phyloP scores from a whole-genome alignment of 2,888 invertebrate genomes.

The Sarcophaga subvicina region DNA sequence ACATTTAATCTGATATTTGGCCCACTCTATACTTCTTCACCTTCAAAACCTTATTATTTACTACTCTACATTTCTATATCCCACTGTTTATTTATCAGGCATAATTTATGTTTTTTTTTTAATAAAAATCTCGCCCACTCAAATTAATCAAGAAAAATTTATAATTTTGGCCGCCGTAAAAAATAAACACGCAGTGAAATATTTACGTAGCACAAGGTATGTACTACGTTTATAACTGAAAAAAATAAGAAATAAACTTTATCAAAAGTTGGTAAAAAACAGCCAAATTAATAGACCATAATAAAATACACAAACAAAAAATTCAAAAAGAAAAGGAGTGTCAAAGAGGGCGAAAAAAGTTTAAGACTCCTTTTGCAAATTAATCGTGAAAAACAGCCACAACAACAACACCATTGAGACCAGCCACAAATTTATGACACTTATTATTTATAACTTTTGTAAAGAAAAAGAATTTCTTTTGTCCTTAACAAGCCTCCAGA shows the following conservation, averaged over 20 bases:
- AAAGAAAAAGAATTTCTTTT: neutral
- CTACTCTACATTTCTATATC: too few species aligned
- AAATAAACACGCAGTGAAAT: too few species aligned
- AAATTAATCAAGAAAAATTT: neutral
- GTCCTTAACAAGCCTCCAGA: neutral
- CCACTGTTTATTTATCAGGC: too few species aligned
- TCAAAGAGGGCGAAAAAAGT: neutral
- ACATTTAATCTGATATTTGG: too few species aligned
- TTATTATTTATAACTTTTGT: slow-evolving; percentile 6
- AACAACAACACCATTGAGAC: neutral
- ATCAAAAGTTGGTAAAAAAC: slow-evolving; percentile 2
- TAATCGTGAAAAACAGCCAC: slow-evolving; percentile 10
- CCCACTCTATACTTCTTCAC: too few species aligned
- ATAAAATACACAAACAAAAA: neutral
- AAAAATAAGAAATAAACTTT: slow-evolving; percentile 10
- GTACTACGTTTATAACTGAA: neutral
- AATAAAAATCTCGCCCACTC: too few species aligned
- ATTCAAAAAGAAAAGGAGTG: neutral
- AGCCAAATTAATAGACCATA: slow-evolving; percentile 19
- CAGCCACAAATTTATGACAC: neutral
- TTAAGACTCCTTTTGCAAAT: neutral
- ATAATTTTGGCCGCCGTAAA: neutral
- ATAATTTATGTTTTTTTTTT: too few species aligned
- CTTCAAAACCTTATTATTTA: too few species aligned
- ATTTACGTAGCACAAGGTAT: neutral